These are phyloP conservation scores for Nanorana parkeri DNA, from an alignment of 2,113 vertebrate genomes.

Conservation along the genomic window DNA sequence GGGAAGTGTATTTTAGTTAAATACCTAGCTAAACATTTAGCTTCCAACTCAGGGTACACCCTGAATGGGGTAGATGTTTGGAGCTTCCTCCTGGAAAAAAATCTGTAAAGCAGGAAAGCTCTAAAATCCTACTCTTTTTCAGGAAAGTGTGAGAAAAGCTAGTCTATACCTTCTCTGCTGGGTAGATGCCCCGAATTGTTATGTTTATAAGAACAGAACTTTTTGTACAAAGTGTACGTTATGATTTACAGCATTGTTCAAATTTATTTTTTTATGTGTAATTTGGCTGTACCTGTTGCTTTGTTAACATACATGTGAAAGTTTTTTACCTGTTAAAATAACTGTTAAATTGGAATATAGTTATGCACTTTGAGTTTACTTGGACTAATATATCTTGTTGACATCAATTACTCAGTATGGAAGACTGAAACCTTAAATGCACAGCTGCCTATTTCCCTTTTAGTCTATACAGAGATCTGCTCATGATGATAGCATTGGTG, in stretches of 20 bases:
- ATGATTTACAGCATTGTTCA: background rate
- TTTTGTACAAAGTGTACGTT: background rate
- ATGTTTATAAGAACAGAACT: background rate
- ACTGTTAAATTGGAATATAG: background rate
- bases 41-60: background rate
- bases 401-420: background rate
- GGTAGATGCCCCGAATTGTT: background rate
- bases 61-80: background rate
- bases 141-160: background rate
- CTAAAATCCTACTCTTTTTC: background rate
- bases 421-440: background rate
- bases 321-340: constrained; percentile 23
- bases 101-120: background rate
- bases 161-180: background rate
- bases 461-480: too few species aligned
- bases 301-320: background rate
- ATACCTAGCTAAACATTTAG: background rate
- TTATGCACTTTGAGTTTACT: background rate
- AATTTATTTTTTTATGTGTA: background rate
- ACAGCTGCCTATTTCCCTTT: background rate
- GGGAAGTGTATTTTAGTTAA: background rate
- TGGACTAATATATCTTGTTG: background rate
- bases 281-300: constrained; percentile 8
- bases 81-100: background rate
- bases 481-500: too few species aligned